These are phyloP conservation scores for Progne subis DNA, from an alignment of 2,113 vertebrate species.

Conservation along the genomic window DNA sequence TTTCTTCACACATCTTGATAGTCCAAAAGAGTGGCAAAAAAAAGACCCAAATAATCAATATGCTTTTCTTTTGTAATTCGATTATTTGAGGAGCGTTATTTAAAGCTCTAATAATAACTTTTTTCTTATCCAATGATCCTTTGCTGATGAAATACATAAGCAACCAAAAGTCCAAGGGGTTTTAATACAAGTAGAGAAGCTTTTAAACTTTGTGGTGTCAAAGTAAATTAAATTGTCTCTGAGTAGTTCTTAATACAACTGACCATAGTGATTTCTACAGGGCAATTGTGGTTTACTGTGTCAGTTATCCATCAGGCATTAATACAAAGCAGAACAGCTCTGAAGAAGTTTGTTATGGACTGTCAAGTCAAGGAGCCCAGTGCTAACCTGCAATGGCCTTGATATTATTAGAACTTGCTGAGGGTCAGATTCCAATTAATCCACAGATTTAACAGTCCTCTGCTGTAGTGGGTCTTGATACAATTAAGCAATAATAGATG, in stretches of 20 bases:
- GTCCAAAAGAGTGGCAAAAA: neutral
- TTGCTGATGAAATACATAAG: neutral
- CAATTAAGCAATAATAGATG: constrained; percentile 59
- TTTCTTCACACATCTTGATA: neutral
- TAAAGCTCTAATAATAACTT: neutral
- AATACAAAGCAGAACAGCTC: constrained; percentile 45
- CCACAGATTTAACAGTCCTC: constrained; percentile 22
- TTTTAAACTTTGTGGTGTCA: constrained; percentile 26
- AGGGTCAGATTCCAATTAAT: constrained; percentile 61
- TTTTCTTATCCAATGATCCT: neutral
- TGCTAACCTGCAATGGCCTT: neutral
- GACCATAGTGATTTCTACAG: constrained; percentile 32
- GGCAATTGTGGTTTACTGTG: constrained; percentile 33
- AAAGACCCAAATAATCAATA: neutral
- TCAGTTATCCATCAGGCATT: constrained; percentile 32
- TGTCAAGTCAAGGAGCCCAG: constrained; percentile 10
- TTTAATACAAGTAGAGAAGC: constrained; percentile 1
- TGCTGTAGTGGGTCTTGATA: constrained; percentile 22
- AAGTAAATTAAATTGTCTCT: constrained; percentile 42
- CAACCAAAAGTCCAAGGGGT: neutral
- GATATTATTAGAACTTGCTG: constrained; percentile 33
- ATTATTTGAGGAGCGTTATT: neutral
- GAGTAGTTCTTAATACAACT: constrained; percentile 44
- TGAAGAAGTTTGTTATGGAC: constrained; percentile 20
- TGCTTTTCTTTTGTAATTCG: neutral